Evolutionary conservation across 2,888 invertebrate genomes (phyloP), one percentile per base, ranked within the genome.

Genomic region (Cyclophora punctaria): DNA sequence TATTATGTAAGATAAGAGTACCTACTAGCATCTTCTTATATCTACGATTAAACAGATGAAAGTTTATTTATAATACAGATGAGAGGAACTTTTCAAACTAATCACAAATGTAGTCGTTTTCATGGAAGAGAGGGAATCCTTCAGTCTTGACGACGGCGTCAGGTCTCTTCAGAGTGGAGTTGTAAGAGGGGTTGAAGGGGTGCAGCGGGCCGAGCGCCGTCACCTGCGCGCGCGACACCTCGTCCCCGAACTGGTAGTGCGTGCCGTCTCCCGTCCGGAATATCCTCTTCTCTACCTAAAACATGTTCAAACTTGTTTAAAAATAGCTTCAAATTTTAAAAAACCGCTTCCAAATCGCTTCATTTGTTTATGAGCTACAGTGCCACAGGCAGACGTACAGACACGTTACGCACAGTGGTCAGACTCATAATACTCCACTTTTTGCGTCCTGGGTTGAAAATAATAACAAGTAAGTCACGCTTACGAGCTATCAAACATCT

Each of bases 211-310:
- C 84, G 2, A 68, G 45, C 2, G 84, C 80, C 0, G 73, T 78
- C 0, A 83, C 80, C 0, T 71, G 64, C 2, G 67, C 55, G 48
- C 60, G 77, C 0, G 73, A 76, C 42, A 79, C 76, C 0, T 86
- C 83, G 35, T 68, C 76, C 0, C 89, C 89, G 4, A 91, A 88
- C 2, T 78, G 68, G 44, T 86, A 89, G 64, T 93, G 92, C 0
- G 83, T 89, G 0, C 93, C 93, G 64, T 94, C 94, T 0, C 94
- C 94, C 0, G 92, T 91, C 57, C 91, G 83, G 6, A 81, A 59
- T 3, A 91, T 90, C 40, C 93, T 85, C 54, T 90, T 90, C 54
- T 78, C 69, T 0, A 94, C 85, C 86, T 88, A 56, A 45, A 51
- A 57, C 43, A 37, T 37, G 20, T 20, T 20, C 1, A 20, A 20